These are phyloP conservation scores for Mesochorus sp. DNA, from an alignment of 2,888 invertebrate genomes.

Conservation along the genomic window DNA sequence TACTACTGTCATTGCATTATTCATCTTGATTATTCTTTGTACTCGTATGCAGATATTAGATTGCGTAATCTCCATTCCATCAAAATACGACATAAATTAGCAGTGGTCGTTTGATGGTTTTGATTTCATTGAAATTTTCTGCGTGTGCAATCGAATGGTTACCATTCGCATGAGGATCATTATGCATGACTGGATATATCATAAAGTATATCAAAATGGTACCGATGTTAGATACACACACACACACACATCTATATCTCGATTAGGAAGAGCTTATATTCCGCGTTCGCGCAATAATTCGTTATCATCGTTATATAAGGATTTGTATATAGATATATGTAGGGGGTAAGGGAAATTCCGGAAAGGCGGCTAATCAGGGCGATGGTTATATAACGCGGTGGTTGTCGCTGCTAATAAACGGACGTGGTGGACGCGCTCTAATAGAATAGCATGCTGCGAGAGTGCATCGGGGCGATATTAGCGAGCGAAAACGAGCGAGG, in stretches of 20 bases:
- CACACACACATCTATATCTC: constrained; percentile 1
- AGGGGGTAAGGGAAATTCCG: constrained; percentile 20
- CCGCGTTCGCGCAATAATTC: constrained; percentile 38
- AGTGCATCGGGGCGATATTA: constrained; percentile 59
- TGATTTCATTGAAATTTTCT: too few species aligned
- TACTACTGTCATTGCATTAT: too few species aligned
- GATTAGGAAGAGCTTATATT: constrained; percentile 54
- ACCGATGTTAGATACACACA: background rate
- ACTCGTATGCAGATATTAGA: too few species aligned
- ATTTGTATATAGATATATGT: background rate
- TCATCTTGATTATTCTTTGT: too few species aligned
- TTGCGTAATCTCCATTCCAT: too few species aligned
- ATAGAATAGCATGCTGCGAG: constrained; percentile 70
- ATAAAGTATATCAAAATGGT: constrained; percentile 12
- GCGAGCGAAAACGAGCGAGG: constrained; percentile 30
- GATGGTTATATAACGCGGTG: constrained; percentile 56
- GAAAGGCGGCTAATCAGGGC: constrained; percentile 52
- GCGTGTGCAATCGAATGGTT: background rate
- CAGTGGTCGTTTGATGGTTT: too few species aligned
- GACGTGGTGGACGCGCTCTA: constrained; percentile 70
- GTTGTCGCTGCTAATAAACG: constrained; percentile 76
- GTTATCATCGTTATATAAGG: constrained; percentile 32
- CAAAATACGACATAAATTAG: too few species aligned
- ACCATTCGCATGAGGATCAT: constrained; percentile 12
- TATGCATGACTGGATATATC: background rate